Evolutionary conservation across 53 echinoderm and acorn worm genomes (phyloP), one percentile per base, ranked within the genome.

Genomic region (Echinarachnius parma): DNA sequence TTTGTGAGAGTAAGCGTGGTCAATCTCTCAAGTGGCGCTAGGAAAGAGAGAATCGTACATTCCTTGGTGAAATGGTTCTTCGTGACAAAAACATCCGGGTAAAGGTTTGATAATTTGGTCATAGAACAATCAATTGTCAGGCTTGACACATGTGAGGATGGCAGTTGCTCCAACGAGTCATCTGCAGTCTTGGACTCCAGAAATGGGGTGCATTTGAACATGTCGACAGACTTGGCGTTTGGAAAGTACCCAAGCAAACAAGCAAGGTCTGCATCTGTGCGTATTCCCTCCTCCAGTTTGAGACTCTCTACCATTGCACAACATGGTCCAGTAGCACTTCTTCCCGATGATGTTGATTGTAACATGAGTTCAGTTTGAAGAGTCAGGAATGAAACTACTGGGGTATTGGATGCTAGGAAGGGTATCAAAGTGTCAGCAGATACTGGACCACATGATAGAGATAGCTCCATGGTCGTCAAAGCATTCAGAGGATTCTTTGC

Each of bases 161-260:
- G n/a, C n/a, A n/a, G n/a, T n/a, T n/a, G n/a, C n/a, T n/a, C n/a
- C n/a, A n/a, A n/a, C n/a, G n/a, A n/a, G n/a, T n/a, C n/a, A n/a
- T n/a, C n/a, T 47, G 31, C 46, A 65, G 16, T 7, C 19, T 2
- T 29, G 27, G 37, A 14, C 18, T 47, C 9, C 31, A n/a, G 31
- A 53, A 53, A 69, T 48, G 69, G 69, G 22, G 49, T 53, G 25
- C 69, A 69, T 3, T 21, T 19, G 34, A 21, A 48, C 53, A 53
- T 69, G 31, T 69, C 49, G 23, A 69, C 21, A 22, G 69, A 69
- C 35, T 32, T 34, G 50, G 27, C 34, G 21, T 69, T 69, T 0
- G 69, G 69, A 31, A 69, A 33, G 25, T 69, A 52, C 9, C n/a
- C 35, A 33, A 69, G 35, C 15, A 69, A 15, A 20, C 24, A 53